A percentile compares a stretch with the other conserved stretches of the same genome.
Evolutionary conservation across 2,113 vertebrate species (phyloP).

Genomic region (Nestor notabilis): DNA sequence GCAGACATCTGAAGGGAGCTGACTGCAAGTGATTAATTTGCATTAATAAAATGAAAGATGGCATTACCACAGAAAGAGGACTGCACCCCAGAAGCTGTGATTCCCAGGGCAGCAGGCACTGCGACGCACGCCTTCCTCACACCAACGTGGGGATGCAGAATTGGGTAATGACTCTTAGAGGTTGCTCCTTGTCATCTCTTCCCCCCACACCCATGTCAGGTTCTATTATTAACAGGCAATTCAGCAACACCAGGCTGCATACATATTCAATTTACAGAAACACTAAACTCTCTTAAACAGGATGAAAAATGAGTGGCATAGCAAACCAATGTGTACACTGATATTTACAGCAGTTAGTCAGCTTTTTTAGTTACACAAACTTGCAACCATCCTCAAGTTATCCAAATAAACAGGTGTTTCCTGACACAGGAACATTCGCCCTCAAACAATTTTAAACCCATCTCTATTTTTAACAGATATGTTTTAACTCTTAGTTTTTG

Average conservation of each 20-base stretch:
- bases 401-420: neutral
- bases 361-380: neutral
- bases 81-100: neutral
- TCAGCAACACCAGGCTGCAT: neutral
- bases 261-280: neutral
- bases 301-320: neutral
- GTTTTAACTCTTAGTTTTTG: neutral
- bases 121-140: rapidly evolving
- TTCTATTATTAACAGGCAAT: neutral
- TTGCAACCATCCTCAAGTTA: neutral
- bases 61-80: neutral
- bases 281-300: neutral
- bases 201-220: neutral
- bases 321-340: neutral
- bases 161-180: neutral
- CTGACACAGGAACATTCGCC: neutral
- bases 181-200: neutral
- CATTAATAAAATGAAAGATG: neutral
- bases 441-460: neutral
- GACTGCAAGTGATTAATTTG: neutral
- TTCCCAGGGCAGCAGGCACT: neutral
- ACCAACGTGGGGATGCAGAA: neutral
- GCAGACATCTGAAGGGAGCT: neutral
- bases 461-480: neutral
- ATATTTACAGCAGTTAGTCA: neutral